These are phyloP conservation scores for Taenaris catops DNA, from an alignment of 2,888 invertebrate genomes.

Conservation along the genomic window DNA sequence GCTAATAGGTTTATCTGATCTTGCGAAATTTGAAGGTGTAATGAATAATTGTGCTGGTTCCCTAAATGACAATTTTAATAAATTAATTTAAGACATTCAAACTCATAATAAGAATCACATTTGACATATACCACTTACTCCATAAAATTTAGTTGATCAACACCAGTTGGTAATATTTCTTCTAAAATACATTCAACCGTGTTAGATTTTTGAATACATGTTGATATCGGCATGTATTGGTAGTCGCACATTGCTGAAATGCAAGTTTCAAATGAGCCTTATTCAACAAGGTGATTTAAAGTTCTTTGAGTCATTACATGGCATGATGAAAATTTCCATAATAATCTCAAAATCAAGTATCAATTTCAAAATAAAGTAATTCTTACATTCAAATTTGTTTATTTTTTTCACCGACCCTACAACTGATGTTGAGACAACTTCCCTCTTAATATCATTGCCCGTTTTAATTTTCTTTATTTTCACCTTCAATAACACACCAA, in stretches of 20 bases:
- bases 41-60: constrained; percentile 77
- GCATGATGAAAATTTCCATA: no score
- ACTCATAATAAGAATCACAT: no score
- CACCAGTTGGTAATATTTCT: constrained; percentile 79
- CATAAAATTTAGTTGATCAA: constrained; percentile 35
- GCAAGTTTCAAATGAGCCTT: no score
- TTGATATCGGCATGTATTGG: constrained; percentile 90
- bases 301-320: no score
- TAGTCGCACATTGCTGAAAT: constrained; percentile 92
- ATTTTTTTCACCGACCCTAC: constrained; percentile 81
- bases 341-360: no score
- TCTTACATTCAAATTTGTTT: constrained; percentile 84
- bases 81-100: background rate
- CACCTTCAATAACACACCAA: constrained; percentile 87
- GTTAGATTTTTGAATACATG: constrained; percentile 43
- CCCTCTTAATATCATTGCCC: constrained; percentile 49
- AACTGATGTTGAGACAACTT: constrained; percentile 69
- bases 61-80: no score
- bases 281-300: no score
- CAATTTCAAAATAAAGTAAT: no score
- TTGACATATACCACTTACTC: constrained; percentile 10
- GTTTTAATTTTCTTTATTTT: constrained; percentile 77
- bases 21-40: constrained; percentile 88
- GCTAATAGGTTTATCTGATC: constrained; percentile 82
- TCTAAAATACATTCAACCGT: constrained; percentile 81